A percentile compares a stretch with the other conserved stretches of the same genome.
These are phyloP conservation scores for Zeuzera pyrina DNA, from an alignment of 2,888 invertebrate species.

Conservation along the genomic window DNA sequence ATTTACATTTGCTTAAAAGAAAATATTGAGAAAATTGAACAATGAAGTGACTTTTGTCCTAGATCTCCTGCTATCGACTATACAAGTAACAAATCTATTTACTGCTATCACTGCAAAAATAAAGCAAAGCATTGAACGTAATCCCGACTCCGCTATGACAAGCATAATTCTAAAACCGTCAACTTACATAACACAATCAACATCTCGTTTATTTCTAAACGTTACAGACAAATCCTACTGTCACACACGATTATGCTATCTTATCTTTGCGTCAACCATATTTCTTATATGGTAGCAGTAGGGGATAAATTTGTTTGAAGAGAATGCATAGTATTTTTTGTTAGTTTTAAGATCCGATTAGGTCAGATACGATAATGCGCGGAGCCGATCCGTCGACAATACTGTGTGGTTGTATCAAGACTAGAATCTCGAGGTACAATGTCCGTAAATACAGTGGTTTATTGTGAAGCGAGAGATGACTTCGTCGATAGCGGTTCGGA, in stretches of 20 bases:
- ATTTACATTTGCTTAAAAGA: too few species aligned
- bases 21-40: too few species aligned
- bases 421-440: conserved; percentile 42
- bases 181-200: conserved; percentile 63
- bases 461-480: conserved; percentile 27
- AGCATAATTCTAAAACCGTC: conserved; percentile 45
- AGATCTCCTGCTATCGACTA: too few species aligned
- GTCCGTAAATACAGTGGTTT: conserved; percentile 52
- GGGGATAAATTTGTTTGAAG: conserved; percentile 16
- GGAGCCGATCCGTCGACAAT: conserved; percentile 54
- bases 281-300: conserved; percentile 15
- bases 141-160: conserved; percentile 31
- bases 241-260: conserved; percentile 41
- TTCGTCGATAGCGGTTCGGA: conserved; percentile 3
- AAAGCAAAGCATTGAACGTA: not conserved
- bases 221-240: conserved; percentile 61
- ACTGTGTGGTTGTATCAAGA: conserved; percentile 36
- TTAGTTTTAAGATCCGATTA: conserved; percentile 57
- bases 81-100: too few species aligned
- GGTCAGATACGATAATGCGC: conserved; percentile 54
- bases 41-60: too few species aligned
- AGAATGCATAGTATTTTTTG: conserved; percentile 16
- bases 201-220: conserved; percentile 63
- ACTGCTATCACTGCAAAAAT: too few species aligned
- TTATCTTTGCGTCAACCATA: conserved; percentile 5